Evolutionary conservation across 2,888 invertebrate genomes (phyloP).

Genomic region (Syritta pipiens): DNA sequence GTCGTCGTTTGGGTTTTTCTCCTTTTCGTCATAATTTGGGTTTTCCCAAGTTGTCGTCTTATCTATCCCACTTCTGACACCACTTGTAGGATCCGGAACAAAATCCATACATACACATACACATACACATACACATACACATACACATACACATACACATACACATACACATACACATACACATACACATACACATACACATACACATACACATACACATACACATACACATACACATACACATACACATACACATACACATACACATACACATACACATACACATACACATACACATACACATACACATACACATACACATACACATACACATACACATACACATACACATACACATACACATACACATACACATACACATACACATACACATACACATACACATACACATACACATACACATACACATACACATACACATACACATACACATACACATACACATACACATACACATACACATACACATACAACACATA

Average conservation of each 20-base stretch:
- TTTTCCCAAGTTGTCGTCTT: too few relatives aligned
- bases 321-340: background rate
- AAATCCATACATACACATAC: conserved; percentile 1
- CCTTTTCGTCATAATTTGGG: too few relatives aligned
- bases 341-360: background rate
- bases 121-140: conserved; percentile 4
- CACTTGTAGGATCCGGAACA: too few relatives aligned
- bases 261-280: background rate
- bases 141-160: conserved; percentile 1
- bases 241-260: background rate
- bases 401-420: background rate
- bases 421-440: background rate
- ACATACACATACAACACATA: too few relatives aligned
- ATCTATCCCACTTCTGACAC: too few relatives aligned
- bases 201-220: background rate
- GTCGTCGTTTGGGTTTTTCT: too few relatives aligned
- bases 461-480: background rate
- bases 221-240: background rate
- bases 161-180: conserved; percentile 4
- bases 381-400: background rate
- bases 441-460: background rate
- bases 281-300: background rate
- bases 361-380: background rate
- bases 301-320: background rate
- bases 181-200: background rate